Percentiles rank a stretch among this genome's conserved stretches.
Conservation (phyloP, 2,113 vertebrate genomes). For the Pantherophis guttatus region DNA sequence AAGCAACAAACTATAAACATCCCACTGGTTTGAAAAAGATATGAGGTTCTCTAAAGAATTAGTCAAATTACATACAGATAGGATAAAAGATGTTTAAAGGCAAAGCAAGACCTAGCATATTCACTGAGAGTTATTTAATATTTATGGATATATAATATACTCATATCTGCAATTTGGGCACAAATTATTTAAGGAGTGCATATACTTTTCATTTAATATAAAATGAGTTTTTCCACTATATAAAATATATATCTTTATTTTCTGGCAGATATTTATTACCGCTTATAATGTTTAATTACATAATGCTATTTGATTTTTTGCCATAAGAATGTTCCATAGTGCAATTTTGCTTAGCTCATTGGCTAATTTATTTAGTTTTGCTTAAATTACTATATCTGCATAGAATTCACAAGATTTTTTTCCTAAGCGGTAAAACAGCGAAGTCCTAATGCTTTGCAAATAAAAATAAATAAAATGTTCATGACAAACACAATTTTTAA, state of each 20-base stretch:
- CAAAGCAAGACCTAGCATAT: not conserved
- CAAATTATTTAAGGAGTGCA: not conserved
- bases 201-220: not conserved
- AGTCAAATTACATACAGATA: not conserved
- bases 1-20: not conserved
- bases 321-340: not conserved
- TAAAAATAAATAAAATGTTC: not conserved
- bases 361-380: slow-evolving; percentile 8
- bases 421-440: not conserved
- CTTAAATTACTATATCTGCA: slow-evolving; percentile 21
- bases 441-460: slow-evolving; percentile 16
- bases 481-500: not conserved
- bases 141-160: not conserved
- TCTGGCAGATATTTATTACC: rapidly evolving
- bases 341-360: not conserved
- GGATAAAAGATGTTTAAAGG: not conserved
- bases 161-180: not conserved
- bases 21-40: not conserved
- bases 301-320: not conserved
- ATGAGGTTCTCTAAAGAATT: not conserved
- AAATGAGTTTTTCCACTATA: not conserved
- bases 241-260: not conserved
- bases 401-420: slow-evolving; percentile 13
- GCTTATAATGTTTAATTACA: not conserved
- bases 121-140: not conserved